A percentile compares a stretch with the other conserved stretches of the same genome.
These are phyloP conservation scores for Neuroscelio doddi DNA, from an alignment of 2,888 invertebrate genomes.

Conservation along the genomic window DNA sequence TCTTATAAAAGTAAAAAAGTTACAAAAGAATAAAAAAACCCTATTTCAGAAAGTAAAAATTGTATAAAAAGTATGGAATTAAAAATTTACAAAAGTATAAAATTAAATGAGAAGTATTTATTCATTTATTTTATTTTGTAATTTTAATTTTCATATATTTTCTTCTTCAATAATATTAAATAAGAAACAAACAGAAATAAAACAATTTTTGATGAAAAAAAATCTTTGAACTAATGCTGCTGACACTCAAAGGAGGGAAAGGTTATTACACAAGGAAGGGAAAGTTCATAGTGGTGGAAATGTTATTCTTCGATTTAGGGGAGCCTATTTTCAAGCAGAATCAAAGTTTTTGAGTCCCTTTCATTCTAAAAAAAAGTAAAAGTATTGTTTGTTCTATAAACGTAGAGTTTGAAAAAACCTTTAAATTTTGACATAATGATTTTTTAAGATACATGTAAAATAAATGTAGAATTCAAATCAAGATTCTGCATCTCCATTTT, in stretches of 20 bases:
- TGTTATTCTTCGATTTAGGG: slow-evolving; percentile 59
- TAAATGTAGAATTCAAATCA: slow-evolving; percentile 38
- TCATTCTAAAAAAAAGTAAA: no score
- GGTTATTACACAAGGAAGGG: slow-evolving; percentile 70
- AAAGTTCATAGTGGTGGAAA: slow-evolving; percentile 59
- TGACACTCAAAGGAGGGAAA: slow-evolving; percentile 70
- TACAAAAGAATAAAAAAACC: no score
- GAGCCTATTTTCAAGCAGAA: slow-evolving; percentile 45
- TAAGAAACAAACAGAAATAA: background rate
- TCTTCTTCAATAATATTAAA: slow-evolving; percentile 5
- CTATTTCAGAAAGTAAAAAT: background rate
- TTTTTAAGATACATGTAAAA: slow-evolving; percentile 27
- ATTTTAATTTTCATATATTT: slow-evolving; percentile 2
- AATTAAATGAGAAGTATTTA: no score
- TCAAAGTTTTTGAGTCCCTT: no score
- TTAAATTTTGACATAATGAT: no score
- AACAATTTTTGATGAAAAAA: slow-evolving; percentile 37
- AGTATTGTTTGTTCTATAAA: no score
- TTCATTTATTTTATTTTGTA: background rate
- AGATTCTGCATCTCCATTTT: slow-evolving; percentile 30
- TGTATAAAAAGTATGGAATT: background rate
- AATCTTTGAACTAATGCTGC: slow-evolving; percentile 60
- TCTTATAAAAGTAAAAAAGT: no score
- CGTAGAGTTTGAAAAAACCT: no score
- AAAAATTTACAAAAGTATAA: no score